Conservation (phyloP, 2,797 vertebrate species). For the Furcifer pardalis region DNA sequence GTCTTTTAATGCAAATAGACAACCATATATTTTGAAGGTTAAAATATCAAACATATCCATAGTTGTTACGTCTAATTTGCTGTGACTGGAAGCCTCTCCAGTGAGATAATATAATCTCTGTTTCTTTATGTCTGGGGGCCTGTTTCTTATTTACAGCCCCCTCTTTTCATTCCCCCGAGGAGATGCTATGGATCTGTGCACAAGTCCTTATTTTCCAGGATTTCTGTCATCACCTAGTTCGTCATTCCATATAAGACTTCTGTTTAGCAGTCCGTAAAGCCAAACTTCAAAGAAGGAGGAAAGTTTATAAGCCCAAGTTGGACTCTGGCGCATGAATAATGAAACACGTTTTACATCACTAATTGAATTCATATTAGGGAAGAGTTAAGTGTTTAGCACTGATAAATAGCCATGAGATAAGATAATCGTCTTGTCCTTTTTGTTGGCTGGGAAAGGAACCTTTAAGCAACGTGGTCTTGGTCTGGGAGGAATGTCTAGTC, state of each 20-base stretch:
- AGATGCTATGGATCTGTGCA: conserved; percentile 77
- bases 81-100: conserved; percentile 72
- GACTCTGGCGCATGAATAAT: conserved; percentile 69
- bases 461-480: neutral
- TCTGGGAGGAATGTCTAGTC: conserved; percentile 7
- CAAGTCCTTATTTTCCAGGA: conserved; percentile 73
- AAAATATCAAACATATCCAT: conserved; percentile 70
- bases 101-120: conserved; percentile 73
- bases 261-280: conserved; percentile 76
- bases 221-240: conserved; percentile 83
- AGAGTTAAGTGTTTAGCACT: conserved; percentile 63
- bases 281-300: conserved; percentile 82
- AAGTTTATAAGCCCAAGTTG: conserved; percentile 71
- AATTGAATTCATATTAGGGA: conserved; percentile 76
- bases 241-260: conserved; percentile 75
- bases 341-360: conserved; percentile 73
- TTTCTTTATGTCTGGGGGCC: conserved; percentile 69
- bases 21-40: conserved; percentile 61
- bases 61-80: conserved; percentile 73
- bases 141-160: conserved; percentile 77
- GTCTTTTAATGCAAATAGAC: conserved; percentile 60
- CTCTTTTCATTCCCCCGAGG: conserved; percentile 11
- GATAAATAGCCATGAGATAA: conserved; percentile 61
- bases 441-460: neutral
- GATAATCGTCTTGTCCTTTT: conserved; percentile 30